Evolutionary conservation across 2,888 invertebrate species (phyloP).

Genomic region (Ormyrus thymus): DNA sequence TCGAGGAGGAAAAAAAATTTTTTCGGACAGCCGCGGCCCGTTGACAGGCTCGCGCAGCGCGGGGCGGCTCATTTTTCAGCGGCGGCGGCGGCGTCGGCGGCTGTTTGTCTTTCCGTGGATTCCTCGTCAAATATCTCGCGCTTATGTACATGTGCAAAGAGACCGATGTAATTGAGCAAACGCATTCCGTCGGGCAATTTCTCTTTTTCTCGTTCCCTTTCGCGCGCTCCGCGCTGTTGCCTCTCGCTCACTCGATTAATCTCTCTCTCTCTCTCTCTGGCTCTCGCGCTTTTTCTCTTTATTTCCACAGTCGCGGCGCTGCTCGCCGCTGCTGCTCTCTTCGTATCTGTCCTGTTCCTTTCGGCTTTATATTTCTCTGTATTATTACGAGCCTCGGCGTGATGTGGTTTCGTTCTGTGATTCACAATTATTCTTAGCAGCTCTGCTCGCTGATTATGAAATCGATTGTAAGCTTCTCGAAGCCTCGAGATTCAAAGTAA

Average conservation of each 20-base stretch:
- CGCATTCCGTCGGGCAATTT: constrained; percentile 49
- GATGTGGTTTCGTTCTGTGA: too few species aligned
- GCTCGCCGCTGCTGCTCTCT: constrained; percentile 9
- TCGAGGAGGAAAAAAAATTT: constrained; percentile 15
- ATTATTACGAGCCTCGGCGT: background rate
- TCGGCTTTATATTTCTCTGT: background rate
- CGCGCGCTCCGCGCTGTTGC: background rate
- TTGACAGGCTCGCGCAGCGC: background rate
- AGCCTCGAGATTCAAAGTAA: too few species aligned
- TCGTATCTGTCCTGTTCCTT: background rate
- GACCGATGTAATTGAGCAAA: constrained; percentile 53
- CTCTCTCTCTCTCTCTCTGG: constrained; percentile 11
- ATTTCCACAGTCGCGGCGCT: constrained; percentile 8
- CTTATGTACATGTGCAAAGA: constrained; percentile 1
- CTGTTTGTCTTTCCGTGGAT: constrained; percentile 49
- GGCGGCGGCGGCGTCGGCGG: background rate
- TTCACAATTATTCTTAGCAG: too few species aligned
- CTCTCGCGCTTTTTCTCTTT: constrained; percentile 31
- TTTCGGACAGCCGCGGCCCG: background rate
- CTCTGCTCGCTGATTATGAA: too few species aligned
- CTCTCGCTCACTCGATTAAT: constrained; percentile 20
- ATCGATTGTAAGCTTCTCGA: too few species aligned
- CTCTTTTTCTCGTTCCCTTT: constrained; percentile 38
- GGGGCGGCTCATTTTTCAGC: constrained; percentile 39
- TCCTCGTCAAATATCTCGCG: constrained; percentile 52